Base-by-base conservation (phyloP, 1,140 invertebrate species). In the Cotesia chilonis region DNA sequence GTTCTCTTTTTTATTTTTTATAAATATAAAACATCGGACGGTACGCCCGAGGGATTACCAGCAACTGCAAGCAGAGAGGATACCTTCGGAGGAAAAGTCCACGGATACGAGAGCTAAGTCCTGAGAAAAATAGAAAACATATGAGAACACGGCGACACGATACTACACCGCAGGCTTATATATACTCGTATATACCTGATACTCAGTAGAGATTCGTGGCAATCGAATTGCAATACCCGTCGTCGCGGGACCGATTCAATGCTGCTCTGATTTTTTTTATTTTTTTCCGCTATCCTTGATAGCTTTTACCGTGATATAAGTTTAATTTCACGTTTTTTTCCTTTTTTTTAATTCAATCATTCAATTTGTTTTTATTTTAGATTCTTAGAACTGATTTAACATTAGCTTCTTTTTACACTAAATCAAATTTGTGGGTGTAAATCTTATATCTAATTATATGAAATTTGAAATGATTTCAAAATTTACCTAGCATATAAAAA, bases 41-140 rank as follows among this genome's bases (percentile, higher is more conserved):
- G 79, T 77, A 78, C 79, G 78, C 79, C 81, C 80, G 76, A 77
- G 83, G 82, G 84, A 86, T 86, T 86, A 84, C 84, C 79, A 77
- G 80, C 74, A 73, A 79, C 73, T 63, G 60, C 68, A 54, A 60
- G 65, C 9, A 55, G 54, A 17, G 38, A 47, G 60, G 61, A 66
- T n/a, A 71, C 65, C 55, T 64, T 55, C 28, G 68, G 37, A 59
- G 51, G 60, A 64, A 14, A 7, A 47, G 41, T 47, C 36, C 10
- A 7, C 52, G 47, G 17, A 14, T 57, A 37, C 37, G 7, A 54
- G 60, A 59, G 52, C 63, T 57, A 70, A 41, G 37, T 74, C 63
- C 64, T 17, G 20, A 65, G 74, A 78, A 72, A 79, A 78, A 81
- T 79, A 80, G 79, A 80, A 80, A 81, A 79, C 77, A 80, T 79